Evolutionary conservation across 2,113 vertebrate genomes (phyloP), one percentile per base, ranked within the genome.

Genomic region (Dicentrarchus labrax): DNA sequence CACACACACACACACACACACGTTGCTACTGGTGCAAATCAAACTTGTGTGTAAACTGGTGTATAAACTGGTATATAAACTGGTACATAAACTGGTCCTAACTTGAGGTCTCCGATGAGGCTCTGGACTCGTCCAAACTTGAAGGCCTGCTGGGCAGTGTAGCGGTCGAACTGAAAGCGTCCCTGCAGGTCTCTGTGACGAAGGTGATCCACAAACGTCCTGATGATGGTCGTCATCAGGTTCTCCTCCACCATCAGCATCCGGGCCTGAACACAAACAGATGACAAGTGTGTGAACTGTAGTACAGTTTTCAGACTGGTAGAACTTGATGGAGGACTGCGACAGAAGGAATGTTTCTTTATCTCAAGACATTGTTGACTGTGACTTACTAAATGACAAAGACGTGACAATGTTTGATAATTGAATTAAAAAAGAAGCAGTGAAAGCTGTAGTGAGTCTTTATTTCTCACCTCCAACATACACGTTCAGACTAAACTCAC

Each of bases 71-170:
- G n/a, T 15, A 2, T n/a, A 9, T 17, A 8, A 22, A 41, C 36
- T 36, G 30, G 17, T 45, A 0, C 6, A 0, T 47, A 24, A 21
- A 68, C 9, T 12, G 30, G 6, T n/a, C 75, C 97, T 96, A 90
- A 99, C 98, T 99, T 99, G 77, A 99, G 96, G 92, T 99, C 98
- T 88, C 97, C 95, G 81, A 99, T 97, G 87, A 99, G 96, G 86
- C 96, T 99, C 92, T 99, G 98, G 67, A 99, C 98, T 56, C 98
- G 96, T 39, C 95, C 96, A 62, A 99, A 99, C 92, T 98, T 99
- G 93, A 99, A 99, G 91, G 98, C 97, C 88, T 99, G 98, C 81
- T 98, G 96, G 36, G 97, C 96, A 0, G 98, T 99, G 86, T 99
- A 99, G 78, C 98, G 96, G 90, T 99, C 98, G 67, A 99, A 99